A percentile compares a stretch with the other conserved stretches of the same genome.
Evolutionary conservation across 2,797 vertebrate genomes (phyloP).

Genomic region (Sandelia bainsii): DNA sequence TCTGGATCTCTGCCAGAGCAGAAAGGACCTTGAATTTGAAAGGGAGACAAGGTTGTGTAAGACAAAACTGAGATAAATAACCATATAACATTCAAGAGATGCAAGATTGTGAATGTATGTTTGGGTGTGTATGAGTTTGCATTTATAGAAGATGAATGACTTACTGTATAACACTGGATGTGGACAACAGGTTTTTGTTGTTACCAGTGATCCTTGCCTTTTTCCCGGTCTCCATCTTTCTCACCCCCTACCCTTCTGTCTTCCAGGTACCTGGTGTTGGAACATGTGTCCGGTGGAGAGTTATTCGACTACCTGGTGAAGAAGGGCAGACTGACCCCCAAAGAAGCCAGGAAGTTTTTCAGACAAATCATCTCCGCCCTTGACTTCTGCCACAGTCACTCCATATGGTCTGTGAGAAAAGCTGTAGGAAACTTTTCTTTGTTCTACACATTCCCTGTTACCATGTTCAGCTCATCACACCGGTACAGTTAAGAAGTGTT

Average conservation of each 20-base stretch:
- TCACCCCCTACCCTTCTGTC: conserved; percentile 4
- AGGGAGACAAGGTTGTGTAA: conserved; percentile 1
- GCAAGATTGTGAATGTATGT: neutral
- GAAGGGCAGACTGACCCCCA: conserved; percentile 92
- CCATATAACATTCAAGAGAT: neutral
- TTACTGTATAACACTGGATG: neutral
- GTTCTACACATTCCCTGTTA: neutral
- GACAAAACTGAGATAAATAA: conserved; percentile 21
- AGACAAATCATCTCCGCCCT: conserved; percentile 94
- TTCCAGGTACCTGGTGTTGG: conserved; percentile 91
- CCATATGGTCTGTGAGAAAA: conserved; percentile 87
- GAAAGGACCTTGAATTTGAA: conserved; percentile 43
- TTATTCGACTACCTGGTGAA: conserved; percentile 95
- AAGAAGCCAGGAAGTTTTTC: conserved; percentile 94
- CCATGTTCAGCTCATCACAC: too few species aligned
- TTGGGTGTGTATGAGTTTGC: neutral
- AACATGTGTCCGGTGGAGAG: conserved; percentile 93
- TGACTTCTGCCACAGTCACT: conserved; percentile 94
- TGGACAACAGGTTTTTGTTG: neutral
- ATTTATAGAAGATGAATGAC: neutral
- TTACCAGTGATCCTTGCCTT: neutral
- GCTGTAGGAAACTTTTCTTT: neutral
- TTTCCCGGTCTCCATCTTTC: neutral
- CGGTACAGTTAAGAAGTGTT: too few species aligned
- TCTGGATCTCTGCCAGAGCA: conserved; percentile 31